Percentiles rank a stretch among this genome's conserved stretches.
Conservation (phyloP, 2,113 vertebrate species). For the Smithornis capensis region DNA sequence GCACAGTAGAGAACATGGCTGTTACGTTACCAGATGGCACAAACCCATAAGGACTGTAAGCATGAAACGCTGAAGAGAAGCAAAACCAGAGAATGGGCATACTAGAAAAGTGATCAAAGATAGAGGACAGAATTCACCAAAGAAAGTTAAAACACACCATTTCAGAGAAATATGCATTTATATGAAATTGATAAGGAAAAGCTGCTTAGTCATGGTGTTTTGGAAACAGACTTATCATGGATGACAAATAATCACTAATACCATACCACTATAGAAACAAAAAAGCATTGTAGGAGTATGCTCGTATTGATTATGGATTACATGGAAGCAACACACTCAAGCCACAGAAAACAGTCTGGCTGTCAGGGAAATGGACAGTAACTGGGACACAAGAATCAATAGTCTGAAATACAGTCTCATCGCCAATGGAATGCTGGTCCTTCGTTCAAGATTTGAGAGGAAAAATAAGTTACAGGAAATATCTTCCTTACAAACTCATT, state of each 20-base stretch:
- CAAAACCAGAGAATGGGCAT: neutral
- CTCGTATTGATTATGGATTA: neutral
- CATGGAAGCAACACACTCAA: neutral
- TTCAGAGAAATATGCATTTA: neutral
- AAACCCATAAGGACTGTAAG: neutral
- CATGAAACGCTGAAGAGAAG: neutral
- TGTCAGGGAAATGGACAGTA: neutral
- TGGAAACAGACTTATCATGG: neutral
- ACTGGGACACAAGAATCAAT: neutral
- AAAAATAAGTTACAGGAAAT: neutral
- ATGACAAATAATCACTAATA: neutral
- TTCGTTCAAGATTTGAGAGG: neutral
- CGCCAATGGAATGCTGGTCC: neutral
- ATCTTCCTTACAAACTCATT: neutral
- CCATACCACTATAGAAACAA: fast-evolving
- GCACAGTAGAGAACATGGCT: neutral
- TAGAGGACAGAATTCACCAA: neutral
- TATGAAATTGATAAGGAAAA: neutral
- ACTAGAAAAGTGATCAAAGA: neutral
- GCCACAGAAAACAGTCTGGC: neutral
- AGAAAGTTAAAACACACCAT: neutral
- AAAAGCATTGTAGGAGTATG: neutral
- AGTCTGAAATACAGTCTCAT: neutral
- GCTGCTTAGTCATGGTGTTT: neutral
- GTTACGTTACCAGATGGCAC: neutral